Evolutionary conservation across 92 coral and sea anemone genomes (phyloP).

Genomic region (Heliopora coerulea): DNA sequence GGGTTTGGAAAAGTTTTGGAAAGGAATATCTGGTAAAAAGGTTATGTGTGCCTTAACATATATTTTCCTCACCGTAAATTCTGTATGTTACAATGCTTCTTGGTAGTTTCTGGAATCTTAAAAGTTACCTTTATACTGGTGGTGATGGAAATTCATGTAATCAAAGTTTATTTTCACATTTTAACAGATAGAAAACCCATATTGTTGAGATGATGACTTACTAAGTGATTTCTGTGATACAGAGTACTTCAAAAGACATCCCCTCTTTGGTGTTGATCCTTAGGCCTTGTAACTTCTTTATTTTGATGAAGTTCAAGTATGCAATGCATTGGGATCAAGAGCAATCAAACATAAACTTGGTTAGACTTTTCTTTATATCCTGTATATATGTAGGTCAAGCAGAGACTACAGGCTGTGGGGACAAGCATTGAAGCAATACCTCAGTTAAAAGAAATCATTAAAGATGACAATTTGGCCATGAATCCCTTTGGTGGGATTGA

Average conservation of each 20-base stretch:
- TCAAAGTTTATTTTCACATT: background rate
- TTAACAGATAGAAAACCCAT: conserved; percentile 17
- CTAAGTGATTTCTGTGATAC: conserved; percentile 23
- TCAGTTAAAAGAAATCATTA: conserved; percentile 43
- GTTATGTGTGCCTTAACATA: too few relatives aligned
- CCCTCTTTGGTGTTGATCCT: conserved; percentile 14
- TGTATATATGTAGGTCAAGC: too few relatives aligned
- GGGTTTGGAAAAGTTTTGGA: too few relatives aligned
- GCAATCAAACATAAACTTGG: conserved; percentile 20
- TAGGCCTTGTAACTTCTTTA: conserved; percentile 8
- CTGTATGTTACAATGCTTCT: too few relatives aligned
- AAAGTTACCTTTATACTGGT: too few relatives aligned
- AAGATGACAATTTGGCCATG: conserved; percentile 31
- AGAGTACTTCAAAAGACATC: conserved; percentile 10
- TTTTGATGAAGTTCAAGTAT: conserved; percentile 28
- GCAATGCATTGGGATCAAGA: conserved; percentile 15
- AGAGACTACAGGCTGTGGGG: conserved; percentile 46
- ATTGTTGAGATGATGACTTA: conserved; percentile 15
- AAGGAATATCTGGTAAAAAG: too few relatives aligned
- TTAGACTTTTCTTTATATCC: background rate
- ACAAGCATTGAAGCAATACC: conserved; percentile 34
- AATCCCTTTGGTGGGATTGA: conserved; percentile 56
- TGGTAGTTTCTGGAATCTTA: too few relatives aligned
- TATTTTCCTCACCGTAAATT: too few relatives aligned
- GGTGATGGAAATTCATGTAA: background rate